Evolutionary conservation across 2,888 invertebrate genomes (phyloP), one percentile per base, ranked within the genome.

Genomic region (Meliscaeva auricollis): DNA sequence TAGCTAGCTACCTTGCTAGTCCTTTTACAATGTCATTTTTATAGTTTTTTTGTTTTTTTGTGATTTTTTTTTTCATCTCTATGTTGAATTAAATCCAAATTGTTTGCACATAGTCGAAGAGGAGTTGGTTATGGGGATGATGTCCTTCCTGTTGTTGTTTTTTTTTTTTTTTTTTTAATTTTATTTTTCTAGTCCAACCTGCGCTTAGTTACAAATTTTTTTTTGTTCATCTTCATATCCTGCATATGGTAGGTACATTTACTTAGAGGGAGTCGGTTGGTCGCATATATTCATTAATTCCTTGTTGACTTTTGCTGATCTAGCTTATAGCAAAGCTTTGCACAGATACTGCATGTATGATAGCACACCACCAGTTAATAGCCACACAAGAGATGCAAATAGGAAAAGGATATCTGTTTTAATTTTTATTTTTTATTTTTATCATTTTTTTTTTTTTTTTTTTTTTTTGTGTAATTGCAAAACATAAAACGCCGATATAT

Each of bases 301-400:
- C 72, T 76, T 85, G 76, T 85, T 76, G 80, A 80, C 68, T 76
- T 72, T 85, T 76, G 75, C 70, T 73, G 84, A 85, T 85, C 80
- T 73, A 72, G 76, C 69, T 79, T 70, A 50, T 54, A 66, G 58
- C 62, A 54, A 56, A 20, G 66, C 66, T 52, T 26, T 22, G 15
- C 17, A 54, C 7, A 30, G 22, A 69, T 41, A 46, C 52, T 66
- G 20, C 22, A 35, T 26, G 20, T 22, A 22, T 9, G 3, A 11
- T 1, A 9, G 38, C 9, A 6, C 38, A 13, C 7, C 13, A 11
- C 38, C 13, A 38, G 38, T 38, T 64, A 64, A 64, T 46, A 64
- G 46, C 64, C 64, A 22, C 35, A 58, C 52, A 56, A 48, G 38
- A 32, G 46, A 26, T 76, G 50, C 66, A 66, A 66, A 66, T 66